Percentiles rank a stretch among this genome's conserved stretches.
These are phyloP conservation scores for Serilophus lunatus DNA, from an alignment of 2,113 vertebrate species.

Conservation along the genomic window DNA sequence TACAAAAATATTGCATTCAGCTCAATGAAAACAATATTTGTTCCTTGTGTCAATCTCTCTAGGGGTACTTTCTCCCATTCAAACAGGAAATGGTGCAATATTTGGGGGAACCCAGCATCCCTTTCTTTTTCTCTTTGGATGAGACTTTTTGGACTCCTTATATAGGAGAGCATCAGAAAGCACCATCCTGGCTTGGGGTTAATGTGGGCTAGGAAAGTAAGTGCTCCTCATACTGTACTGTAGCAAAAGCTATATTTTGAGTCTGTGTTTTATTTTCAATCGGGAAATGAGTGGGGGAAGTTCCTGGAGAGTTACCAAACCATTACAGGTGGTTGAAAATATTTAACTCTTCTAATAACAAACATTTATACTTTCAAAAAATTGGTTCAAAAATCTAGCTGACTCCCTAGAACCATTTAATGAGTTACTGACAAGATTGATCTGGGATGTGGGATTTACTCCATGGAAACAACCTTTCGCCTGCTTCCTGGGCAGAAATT, in stretches of 20 bases:
- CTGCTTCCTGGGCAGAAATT: background rate
- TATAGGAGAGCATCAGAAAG: background rate
- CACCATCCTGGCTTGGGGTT: background rate
- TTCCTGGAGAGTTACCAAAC: constrained; percentile 15
- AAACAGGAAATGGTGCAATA: background rate
- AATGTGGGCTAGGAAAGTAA: background rate
- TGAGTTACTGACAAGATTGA: background rate
- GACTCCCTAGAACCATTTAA: background rate
- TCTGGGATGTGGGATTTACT: background rate
- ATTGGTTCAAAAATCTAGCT: background rate
- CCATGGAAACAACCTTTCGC: background rate
- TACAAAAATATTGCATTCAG: background rate
- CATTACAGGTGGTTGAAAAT: constrained; percentile 45
- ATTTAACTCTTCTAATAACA: constrained; percentile 23
- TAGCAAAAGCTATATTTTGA: background rate
- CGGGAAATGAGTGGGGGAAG: background rate
- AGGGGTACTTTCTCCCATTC: background rate
- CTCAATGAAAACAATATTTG: background rate
- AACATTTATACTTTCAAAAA: background rate
- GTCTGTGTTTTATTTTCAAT: background rate
- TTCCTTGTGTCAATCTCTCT: background rate
- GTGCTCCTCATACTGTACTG: background rate
- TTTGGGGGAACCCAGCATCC: background rate
- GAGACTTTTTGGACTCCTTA: background rate
- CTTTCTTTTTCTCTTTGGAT: background rate